Percentiles rank a stretch among this genome's conserved stretches.
phyloP scores from a whole-genome alignment of 2,888 invertebrate species.

The Sinohyriopsis cumingii region DNA sequence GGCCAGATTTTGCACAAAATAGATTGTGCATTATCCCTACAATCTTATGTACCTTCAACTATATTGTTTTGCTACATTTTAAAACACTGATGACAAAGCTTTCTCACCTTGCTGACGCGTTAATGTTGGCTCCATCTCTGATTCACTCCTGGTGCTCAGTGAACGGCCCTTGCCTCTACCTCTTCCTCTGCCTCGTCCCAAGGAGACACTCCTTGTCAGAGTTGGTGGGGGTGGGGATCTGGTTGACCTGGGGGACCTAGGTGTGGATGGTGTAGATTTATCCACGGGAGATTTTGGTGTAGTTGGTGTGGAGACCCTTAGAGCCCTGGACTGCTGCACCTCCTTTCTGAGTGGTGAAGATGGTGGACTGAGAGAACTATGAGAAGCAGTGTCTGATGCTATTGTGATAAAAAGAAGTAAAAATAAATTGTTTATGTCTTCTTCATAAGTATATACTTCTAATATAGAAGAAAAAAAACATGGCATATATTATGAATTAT shows the following conservation, averaged over 20 bases:
- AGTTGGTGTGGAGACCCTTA: constrained; percentile 3
- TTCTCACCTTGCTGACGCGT: no score
- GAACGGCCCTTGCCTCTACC: constrained; percentile 42
- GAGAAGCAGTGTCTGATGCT: constrained; percentile 2
- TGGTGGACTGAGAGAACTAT: constrained; percentile 20
- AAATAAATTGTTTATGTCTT: no score
- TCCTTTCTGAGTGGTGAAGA: constrained; percentile 20
- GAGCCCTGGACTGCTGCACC: constrained; percentile 1
- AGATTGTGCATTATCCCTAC: no score
- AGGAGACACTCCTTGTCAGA: constrained; percentile 5
- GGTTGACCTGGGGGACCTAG: constrained; percentile 22
- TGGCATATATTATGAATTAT: no score
- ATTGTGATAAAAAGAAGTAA: no score
- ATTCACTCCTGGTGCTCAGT: constrained; percentile 42
- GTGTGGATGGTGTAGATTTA: constrained; percentile 7
- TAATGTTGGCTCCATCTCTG: constrained; percentile 40
- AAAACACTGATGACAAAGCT: no score
- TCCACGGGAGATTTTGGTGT: constrained; percentile 5
- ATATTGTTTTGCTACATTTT: no score
- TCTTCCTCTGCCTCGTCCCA: constrained; percentile 52
- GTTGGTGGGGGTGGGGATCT: constrained; percentile 14
- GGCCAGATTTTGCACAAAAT: no score
- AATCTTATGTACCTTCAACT: no score
- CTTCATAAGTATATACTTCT: no score
- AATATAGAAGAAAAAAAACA: no score